Conservation (phyloP, 1,140 invertebrate species). For the Cyrtorhinus lividipennis region DNA sequence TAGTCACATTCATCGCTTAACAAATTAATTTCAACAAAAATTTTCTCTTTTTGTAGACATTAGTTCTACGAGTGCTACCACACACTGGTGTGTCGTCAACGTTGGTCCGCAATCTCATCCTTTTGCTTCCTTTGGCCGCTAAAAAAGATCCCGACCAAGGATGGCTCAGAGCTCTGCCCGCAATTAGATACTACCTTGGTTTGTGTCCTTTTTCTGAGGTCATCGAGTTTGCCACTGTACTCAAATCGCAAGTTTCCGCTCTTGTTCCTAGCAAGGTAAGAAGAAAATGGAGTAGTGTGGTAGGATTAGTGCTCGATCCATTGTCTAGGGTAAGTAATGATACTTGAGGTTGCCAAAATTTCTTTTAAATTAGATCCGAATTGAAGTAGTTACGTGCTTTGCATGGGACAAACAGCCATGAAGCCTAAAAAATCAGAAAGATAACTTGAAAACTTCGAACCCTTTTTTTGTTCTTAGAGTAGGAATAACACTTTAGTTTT, state of each 20-base stretch:
- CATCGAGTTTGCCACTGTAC: background rate
- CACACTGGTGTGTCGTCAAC: constrained; percentile 14
- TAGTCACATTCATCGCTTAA: background rate
- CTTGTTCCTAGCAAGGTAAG: constrained; percentile 13
- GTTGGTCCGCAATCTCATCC: constrained; percentile 12
- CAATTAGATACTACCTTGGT: constrained; percentile 17
- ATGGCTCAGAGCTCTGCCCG: constrained; percentile 15
- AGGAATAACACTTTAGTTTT: too few relatives aligned
- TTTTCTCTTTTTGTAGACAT: constrained; percentile 10
- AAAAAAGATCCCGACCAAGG: constrained; percentile 16
- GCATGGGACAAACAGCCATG: too few relatives aligned
- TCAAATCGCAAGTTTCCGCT: constrained; percentile 6
- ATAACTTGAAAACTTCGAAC: too few relatives aligned
- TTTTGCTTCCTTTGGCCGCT: constrained; percentile 11
- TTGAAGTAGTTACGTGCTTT: too few relatives aligned
- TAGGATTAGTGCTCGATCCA: too few relatives aligned
- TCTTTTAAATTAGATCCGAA: too few relatives aligned
- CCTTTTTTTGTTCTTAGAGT: too few relatives aligned
- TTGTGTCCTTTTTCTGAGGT: background rate
- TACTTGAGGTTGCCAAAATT: too few relatives aligned
- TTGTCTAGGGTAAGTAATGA: too few relatives aligned
- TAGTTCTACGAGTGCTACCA: constrained; percentile 17
- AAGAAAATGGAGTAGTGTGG: too few relatives aligned
- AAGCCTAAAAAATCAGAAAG: too few relatives aligned
- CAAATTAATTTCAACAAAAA: background rate